Conservation (phyloP, 2,888 invertebrate species). For the Strigamia transsilvanica region DNA sequence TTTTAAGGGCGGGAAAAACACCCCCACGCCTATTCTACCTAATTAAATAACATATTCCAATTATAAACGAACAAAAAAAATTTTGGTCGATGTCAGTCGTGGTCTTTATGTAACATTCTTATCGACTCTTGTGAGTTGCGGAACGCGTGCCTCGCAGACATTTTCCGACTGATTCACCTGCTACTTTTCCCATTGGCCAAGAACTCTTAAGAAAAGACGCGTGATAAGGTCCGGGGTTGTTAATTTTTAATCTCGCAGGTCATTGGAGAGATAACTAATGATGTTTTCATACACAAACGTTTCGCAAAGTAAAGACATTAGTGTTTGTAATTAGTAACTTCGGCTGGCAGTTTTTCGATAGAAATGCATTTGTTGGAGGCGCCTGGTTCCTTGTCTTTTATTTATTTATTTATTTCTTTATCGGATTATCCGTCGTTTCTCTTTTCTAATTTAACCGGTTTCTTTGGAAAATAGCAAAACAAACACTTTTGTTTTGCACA, state of each 20-base stretch:
- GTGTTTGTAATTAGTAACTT: not conserved
- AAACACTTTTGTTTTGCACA: too few relatives aligned
- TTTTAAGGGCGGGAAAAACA: not conserved
- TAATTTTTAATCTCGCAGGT: not conserved
- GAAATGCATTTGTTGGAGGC: not conserved
- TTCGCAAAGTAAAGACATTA: not conserved
- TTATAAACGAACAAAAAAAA: not conserved
- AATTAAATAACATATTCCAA: not conserved
- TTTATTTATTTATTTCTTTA: not conserved
- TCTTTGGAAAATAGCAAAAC: not conserved
- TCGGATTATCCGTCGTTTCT: not conserved
- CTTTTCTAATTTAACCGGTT: not conserved
- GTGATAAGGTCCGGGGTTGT: not conserved
- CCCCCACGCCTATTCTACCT: not conserved
- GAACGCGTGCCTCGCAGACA: not conserved
- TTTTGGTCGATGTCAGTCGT: too few relatives aligned
- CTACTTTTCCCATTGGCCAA: not conserved
- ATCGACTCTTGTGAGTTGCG: not conserved
- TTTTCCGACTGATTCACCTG: not conserved
- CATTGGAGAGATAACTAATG: slow-evolving; percentile 8
- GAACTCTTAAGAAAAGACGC: not conserved
- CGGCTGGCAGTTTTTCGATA: not conserved
- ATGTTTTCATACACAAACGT: slow-evolving; percentile 2
- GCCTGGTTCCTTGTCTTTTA: not conserved
- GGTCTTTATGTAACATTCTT: not conserved